A percentile compares a stretch with the other conserved stretches of the same genome.
Evolutionary conservation across 2,797 vertebrate species (phyloP).

Genomic region (Sebastes dallii): DNA sequence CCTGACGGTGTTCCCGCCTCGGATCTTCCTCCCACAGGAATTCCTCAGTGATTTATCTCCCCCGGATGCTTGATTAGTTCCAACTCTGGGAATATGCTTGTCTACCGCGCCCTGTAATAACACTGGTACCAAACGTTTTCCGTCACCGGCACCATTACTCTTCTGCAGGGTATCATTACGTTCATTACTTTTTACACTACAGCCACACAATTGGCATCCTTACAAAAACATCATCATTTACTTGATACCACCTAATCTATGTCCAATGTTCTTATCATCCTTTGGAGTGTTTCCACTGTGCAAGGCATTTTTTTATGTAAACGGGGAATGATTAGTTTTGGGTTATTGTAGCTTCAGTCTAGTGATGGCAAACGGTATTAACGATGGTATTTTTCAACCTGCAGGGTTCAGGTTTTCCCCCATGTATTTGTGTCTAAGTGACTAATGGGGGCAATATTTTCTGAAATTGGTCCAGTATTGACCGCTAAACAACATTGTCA

Average conservation of each 20-base stretch:
- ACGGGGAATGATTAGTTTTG: neutral
- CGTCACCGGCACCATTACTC: neutral
- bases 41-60: slow-evolving; percentile 48
- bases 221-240: neutral
- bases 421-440: too few species aligned
- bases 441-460: too few species aligned
- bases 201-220: neutral
- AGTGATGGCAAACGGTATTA: neutral
- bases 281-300: neutral
- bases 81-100: slow-evolving; percentile 7
- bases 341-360: neutral
- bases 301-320: neutral
- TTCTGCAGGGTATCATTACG: neutral
- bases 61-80: slow-evolving; percentile 29
- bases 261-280: neutral
- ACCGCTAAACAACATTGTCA: too few species aligned
- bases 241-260: neutral
- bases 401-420: too few species aligned
- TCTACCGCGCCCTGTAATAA: neutral
- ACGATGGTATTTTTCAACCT: too few species aligned
- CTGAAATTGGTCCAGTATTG: too few species aligned
- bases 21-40: slow-evolving; percentile 53
- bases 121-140: neutral
- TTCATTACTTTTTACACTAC: too few species aligned
- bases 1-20: slow-evolving; percentile 7